phyloP scores from a whole-genome alignment of 2,888 invertebrate species.

The Uloborus plumipes region DNA sequence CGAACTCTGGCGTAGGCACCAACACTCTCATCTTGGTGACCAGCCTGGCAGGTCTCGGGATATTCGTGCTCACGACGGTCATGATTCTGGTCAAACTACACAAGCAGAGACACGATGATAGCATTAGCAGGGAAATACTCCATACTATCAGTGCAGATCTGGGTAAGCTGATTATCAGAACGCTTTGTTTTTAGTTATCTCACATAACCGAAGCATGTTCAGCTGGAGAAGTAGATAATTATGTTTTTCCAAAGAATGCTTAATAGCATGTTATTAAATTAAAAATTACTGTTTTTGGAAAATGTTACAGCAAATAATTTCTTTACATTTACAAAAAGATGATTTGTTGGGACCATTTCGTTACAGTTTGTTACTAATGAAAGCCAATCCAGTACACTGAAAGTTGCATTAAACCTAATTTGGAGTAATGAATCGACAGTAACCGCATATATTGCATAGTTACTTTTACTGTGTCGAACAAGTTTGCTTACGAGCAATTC shows the following conservation, averaged over 20 bases:
- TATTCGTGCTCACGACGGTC: conserved; percentile 64
- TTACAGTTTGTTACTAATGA: no score
- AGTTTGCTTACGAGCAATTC: no score
- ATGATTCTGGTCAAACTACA: conserved; percentile 64
- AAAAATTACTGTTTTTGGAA: neutral
- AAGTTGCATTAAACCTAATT: no score
- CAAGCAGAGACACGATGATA: conserved; percentile 54
- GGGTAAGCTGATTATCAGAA: conserved; percentile 73
- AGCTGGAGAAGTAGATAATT: neutral
- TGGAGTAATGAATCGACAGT: no score
- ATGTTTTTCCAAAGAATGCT: no score
- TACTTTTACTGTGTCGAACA: no score
- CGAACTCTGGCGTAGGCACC: conserved; percentile 57
- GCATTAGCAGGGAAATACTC: conserved; percentile 69
- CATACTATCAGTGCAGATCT: conserved; percentile 80
- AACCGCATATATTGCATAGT: no score
- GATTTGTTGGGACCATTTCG: no score
- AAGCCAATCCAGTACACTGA: no score
- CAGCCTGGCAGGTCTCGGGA: conserved; percentile 75
- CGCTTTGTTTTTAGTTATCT: neutral
- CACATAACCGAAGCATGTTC: neutral
- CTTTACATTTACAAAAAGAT: neutral
- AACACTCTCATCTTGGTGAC: conserved; percentile 66
- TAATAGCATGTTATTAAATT: neutral
- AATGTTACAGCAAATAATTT: neutral